phyloP scores from a whole-genome alignment of 1,140 invertebrate genomes.

The Trypoxylus dichotomus region DNA sequence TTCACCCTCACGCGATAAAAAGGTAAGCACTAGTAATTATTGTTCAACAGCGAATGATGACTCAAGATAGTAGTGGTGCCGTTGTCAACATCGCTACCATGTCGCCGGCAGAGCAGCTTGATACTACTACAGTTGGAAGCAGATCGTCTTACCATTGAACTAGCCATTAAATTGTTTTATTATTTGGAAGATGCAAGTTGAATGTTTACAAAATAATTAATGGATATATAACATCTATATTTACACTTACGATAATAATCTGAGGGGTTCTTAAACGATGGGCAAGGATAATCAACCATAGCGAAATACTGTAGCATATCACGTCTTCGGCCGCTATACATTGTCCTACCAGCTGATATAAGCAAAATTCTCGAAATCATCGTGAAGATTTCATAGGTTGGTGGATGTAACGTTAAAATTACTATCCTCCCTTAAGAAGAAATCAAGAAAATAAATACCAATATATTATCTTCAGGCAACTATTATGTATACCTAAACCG shows the following conservation, averaged over 20 bases:
- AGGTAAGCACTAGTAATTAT: no score
- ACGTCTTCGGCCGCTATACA: constrained; percentile 85
- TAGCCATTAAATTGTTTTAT: no score
- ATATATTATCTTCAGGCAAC: not conserved
- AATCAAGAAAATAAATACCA: not conserved
- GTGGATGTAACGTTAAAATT: constrained; percentile 89
- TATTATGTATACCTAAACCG: constrained; percentile 44
- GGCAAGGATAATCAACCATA: constrained; percentile 91
- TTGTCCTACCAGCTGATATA: constrained; percentile 84
- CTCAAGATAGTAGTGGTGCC: no score
- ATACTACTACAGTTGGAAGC: no score
- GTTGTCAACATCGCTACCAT: no score
- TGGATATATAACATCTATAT: no score
- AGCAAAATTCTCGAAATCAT: constrained; percentile 88
- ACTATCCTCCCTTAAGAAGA: constrained; percentile 67
- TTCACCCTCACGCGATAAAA: no score
- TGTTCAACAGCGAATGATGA: no score
- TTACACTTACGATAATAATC: constrained; percentile 87
- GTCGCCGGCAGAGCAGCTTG: no score
- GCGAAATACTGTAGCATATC: constrained; percentile 94
- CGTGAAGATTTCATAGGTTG: constrained; percentile 93
- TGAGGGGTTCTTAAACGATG: constrained; percentile 93
- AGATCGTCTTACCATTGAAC: no score
- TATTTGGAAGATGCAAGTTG: no score
- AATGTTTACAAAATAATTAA: no score